Conservation (phyloP, 2,888 invertebrate genomes). For the Coleophora flavipennella region DNA sequence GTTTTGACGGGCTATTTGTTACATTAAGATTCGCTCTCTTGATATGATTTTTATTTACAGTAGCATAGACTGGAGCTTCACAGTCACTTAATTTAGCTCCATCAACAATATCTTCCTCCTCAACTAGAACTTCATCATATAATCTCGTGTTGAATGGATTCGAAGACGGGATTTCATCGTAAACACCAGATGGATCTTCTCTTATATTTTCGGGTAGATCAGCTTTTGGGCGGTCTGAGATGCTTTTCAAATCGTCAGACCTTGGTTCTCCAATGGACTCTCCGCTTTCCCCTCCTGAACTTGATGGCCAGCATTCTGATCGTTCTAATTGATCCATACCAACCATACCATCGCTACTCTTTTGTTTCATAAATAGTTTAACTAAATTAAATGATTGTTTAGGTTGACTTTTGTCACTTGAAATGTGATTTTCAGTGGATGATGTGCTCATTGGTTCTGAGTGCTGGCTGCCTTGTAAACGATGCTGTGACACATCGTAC, state of each 20-base stretch:
- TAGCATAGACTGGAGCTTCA: conserved; percentile 59
- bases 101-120: conserved; percentile 61
- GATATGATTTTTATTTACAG: conserved; percentile 58
- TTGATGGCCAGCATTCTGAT: conserved; percentile 85
- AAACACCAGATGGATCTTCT: conserved; percentile 52
- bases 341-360: conserved; percentile 83
- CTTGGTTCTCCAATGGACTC: conserved; percentile 69
- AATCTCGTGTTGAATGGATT: conserved; percentile 53
- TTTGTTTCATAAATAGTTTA: conserved; percentile 91
- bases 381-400: conserved; percentile 86
- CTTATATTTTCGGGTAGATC: conserved; percentile 68
- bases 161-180: conserved; percentile 50
- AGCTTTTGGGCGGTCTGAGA: conserved; percentile 54
- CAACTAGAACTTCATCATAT: conserved; percentile 59
- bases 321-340: conserved; percentile 81
- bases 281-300: conserved; percentile 75
- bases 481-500: conserved; percentile 61
- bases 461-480: conserved; percentile 58
- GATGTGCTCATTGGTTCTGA: conserved; percentile 70
- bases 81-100: conserved; percentile 54
- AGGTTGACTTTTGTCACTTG: conserved; percentile 68
- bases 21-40: conserved; percentile 68
- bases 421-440: conserved; percentile 63
- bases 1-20: conserved; percentile 60
- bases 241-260: conserved; percentile 33